Evolutionary conservation across 2,888 invertebrate genomes (phyloP), one percentile per base, ranked within the genome.

Genomic region (Leucoma salicis): DNA sequence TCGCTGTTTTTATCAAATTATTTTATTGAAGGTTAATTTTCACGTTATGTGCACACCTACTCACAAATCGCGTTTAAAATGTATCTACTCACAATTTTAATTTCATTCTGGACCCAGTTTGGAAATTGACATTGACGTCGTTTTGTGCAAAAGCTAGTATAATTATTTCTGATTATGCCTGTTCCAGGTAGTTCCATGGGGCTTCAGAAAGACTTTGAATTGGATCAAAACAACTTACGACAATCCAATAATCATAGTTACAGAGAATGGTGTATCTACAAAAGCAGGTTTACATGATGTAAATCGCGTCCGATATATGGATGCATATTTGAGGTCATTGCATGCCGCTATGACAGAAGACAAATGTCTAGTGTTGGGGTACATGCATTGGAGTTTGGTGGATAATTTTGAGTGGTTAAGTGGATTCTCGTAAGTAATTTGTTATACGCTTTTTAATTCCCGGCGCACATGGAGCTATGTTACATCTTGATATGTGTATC

Each of bases 331-430:
- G 10, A 73, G 80, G 13, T 66, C 85, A 0, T 37, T 92, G 11
- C 75, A 89, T 31, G 59, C 74, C 1, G 91, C 92, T 0, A 63
- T 93, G 0, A 55, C 66, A 0, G 80, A 89, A 25, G 93, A 93
- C 66, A 89, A 90, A 0, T 92, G 92, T 49, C 83, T 85, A 35
- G 90, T 94, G 0, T 69, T 83, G 6, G 94, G 93, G 0, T 96
- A 95, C 66, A 92, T 94, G 0, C 92, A 93, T 39, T 96, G 96
- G 95, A 94, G 94, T 51, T 77, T 96, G 11, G 90, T 96, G 78
- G 96, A 97, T 65, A 95, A 95, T 67, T 95, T 94, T 74, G 96
- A 96, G 73, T 96, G 96, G 96, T 87, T 89, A 44, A 86, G 91
- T 31, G 96, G 96, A 15, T 96, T 91, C 68, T 92, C 92, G 92